Evolutionary conservation across 1,140 invertebrate genomes (phyloP), one percentile per base, ranked within the genome.

Genomic region (Frieseomelitta varia): DNA sequence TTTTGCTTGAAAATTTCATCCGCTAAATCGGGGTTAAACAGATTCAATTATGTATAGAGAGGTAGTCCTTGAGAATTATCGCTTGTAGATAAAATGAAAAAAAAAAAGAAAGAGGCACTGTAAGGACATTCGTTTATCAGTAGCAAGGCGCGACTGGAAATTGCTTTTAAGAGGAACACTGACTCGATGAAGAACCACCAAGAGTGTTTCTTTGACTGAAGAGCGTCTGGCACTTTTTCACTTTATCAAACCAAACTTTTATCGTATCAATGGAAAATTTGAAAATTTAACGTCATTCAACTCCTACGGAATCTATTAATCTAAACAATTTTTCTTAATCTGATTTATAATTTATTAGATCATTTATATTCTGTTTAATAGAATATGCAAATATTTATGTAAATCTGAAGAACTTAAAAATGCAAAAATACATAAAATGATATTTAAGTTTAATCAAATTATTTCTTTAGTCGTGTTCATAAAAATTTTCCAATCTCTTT

Each of bases 101-200:
- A 63, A 39, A 51, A n/a, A 47, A 47, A 47, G 39, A 47, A 4
- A 30, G 27, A 51, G n/a, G 10, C 24, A 21, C 39, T 24, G 17
- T 51, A 65, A 77, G 39, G 75, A 77, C 39, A 39, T 77, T 51
- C 10, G 58, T 65, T 77, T 77, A 77, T 77, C 75, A 65, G 58
- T 39, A 30, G 17, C 19, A 47, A 61, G 39, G 34, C 75, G 75
- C 51, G 75, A 77, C 75, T 77, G 61, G 75, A 65, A 77, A 63
- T 51, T n/a, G 30, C 63, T 77, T 77, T 65, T 77, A 65, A 27
- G 72, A 56, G 19, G 17, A 21, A 65, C 39, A 30, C 39, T 65
- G 39, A 47, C 39, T 65, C 51, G 12, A 34, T 65, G 10, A 63
- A 63, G 56, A 19, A 47, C 34, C 34, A 39, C 75, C 1, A 8